Percentiles rank a stretch among this genome's conserved stretches.
phyloP scores from a whole-genome alignment of 1,140 invertebrate genomes.

The Drosophila mayri region DNA sequence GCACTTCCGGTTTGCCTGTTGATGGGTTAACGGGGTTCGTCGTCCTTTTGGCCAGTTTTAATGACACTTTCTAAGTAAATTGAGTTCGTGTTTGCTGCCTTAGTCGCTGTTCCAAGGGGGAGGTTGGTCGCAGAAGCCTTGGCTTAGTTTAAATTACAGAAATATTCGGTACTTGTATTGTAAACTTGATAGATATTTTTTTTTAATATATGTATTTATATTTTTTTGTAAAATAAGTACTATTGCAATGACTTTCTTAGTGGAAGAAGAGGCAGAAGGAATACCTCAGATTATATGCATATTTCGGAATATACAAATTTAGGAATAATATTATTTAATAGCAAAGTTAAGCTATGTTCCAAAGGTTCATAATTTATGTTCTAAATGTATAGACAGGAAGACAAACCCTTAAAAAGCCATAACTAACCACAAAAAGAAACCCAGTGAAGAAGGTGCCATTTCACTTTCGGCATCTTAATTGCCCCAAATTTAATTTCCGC shows the following conservation, averaged over 20 bases:
- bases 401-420: constrained; percentile 5
- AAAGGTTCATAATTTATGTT: no score
- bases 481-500: constrained; percentile 78
- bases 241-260: no score
- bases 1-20: constrained; percentile 21
- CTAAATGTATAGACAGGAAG: background rate
- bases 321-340: no score
- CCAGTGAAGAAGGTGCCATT: constrained; percentile 9
- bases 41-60: constrained; percentile 5
- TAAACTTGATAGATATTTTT: no score
- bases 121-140: no score
- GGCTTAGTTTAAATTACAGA: no score
- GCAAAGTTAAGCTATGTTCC: no score
- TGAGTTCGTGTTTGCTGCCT: constrained; percentile 2
- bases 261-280: no score
- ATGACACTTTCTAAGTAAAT: constrained; percentile 31
- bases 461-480: constrained; percentile 56
- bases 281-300: no score
- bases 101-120: background rate
- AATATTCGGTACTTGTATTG: no score
- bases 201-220: no score
- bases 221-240: no score
- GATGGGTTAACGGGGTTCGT: background rate
- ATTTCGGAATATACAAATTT: background rate
- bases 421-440: constrained; percentile 1